These are phyloP conservation scores for Diabrotica balteata DNA, from an alignment of 2,888 invertebrate species.

Conservation along the genomic window DNA sequence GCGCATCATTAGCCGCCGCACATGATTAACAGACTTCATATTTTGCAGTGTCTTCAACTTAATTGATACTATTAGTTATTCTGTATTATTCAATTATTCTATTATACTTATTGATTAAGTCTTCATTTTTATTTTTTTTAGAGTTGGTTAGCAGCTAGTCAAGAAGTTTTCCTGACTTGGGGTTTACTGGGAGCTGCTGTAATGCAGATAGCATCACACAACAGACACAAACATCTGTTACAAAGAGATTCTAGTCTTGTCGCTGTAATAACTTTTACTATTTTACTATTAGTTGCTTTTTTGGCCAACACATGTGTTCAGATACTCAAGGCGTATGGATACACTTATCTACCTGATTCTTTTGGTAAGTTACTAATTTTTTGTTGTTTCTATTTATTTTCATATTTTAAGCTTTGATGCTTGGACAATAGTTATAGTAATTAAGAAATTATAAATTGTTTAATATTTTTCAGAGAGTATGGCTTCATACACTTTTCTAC, in stretches of 20 bases:
- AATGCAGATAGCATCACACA: slow-evolving; percentile 82
- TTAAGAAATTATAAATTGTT: not conserved
- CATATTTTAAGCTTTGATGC: no score
- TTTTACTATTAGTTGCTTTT: slow-evolving; percentile 78
- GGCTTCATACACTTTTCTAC: slow-evolving; percentile 75
- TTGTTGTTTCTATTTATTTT: no score
- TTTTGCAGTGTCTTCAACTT: no score
- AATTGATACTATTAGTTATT: no score
- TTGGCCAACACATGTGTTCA: slow-evolving; percentile 84
- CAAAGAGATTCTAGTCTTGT: slow-evolving; percentile 72
- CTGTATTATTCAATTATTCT: no score
- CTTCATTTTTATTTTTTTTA: slow-evolving; percentile 56
- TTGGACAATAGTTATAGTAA: not conserved
- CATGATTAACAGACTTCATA: no score
- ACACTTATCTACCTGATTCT: slow-evolving; percentile 80
- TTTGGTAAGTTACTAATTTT: slow-evolving; percentile 71
- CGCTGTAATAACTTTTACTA: slow-evolving; percentile 75
- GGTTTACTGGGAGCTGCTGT: slow-evolving; percentile 81
- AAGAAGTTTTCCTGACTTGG: slow-evolving; percentile 90
- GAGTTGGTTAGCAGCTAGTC: slow-evolving; percentile 89
- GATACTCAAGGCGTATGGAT: slow-evolving; percentile 77
- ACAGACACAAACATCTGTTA: slow-evolving; percentile 71
- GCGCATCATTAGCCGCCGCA: no score
- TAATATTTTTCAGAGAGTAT: slow-evolving; percentile 67
- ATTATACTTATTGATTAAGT: no score